phyloP scores from a whole-genome alignment of 2,797 vertebrate genomes.

The Steatocranus sp. region DNA sequence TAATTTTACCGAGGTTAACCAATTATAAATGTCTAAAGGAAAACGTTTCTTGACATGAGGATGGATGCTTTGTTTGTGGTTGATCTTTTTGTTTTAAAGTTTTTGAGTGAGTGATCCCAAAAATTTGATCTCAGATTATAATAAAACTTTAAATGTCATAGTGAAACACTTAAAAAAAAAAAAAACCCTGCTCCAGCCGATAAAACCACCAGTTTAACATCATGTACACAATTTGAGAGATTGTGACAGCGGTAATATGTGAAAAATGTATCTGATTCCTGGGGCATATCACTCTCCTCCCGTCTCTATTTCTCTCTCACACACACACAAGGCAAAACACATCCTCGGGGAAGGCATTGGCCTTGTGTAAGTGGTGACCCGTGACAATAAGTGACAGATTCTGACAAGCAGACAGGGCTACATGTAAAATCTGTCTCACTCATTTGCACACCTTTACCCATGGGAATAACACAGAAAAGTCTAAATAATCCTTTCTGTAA shows the following conservation, averaged over 20 bases:
- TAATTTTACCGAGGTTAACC: rapidly evolving
- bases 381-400: slow-evolving; percentile 70
- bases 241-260: slow-evolving; percentile 11
- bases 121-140: neutral
- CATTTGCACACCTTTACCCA: slow-evolving; percentile 66
- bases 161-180: neutral
- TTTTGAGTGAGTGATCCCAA: neutral
- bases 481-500: slow-evolving; percentile 30
- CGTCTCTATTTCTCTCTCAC: slow-evolving; percentile 29
- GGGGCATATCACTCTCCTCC: slow-evolving; percentile 27
- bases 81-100: neutral
- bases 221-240: slow-evolving; percentile 16
- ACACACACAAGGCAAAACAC: slow-evolving; percentile 52
- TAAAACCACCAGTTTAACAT: neutral
- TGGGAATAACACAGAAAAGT: slow-evolving; percentile 27
- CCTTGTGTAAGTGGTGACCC: slow-evolving; percentile 67
- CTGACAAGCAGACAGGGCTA: slow-evolving; percentile 68
- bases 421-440: slow-evolving; percentile 69
- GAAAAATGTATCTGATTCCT: slow-evolving; percentile 46
- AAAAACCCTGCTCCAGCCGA: neutral
- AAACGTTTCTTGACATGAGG: neutral
- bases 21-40: neutral
- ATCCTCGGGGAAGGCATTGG: slow-evolving; percentile 57
- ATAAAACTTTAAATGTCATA: neutral
- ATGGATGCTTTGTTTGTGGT: neutral